phyloP scores from a whole-genome alignment of 2,113 vertebrate genomes.

The Kryptolebias marmoratus region DNA sequence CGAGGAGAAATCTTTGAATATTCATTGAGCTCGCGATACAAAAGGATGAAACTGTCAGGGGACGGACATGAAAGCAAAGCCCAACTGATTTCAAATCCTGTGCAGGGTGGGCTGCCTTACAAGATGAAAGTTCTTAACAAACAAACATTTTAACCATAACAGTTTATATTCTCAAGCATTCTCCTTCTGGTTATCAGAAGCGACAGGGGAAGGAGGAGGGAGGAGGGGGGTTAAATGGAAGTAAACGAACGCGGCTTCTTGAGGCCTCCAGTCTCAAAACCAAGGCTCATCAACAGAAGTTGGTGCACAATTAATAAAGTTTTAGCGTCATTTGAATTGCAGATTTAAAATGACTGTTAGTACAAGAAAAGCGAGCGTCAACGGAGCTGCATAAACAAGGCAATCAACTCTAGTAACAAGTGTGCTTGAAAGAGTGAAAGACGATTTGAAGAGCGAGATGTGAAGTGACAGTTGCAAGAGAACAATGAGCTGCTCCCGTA shows the following conservation, averaged over 20 bases:
- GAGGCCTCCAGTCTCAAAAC: constrained; percentile 68
- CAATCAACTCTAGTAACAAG: constrained; percentile 41
- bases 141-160: constrained; percentile 86
- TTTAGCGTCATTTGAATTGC: constrained; percentile 74
- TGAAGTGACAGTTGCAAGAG: constrained; percentile 65
- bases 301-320: constrained; percentile 75
- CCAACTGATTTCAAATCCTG: constrained; percentile 78
- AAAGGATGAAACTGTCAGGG: constrained; percentile 79
- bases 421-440: constrained; percentile 20
- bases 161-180: constrained; percentile 79
- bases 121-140: constrained; percentile 86
- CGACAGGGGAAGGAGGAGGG: constrained; percentile 53
- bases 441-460: constrained; percentile 39
- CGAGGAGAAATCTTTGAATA: constrained; percentile 82
- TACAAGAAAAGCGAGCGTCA: constrained; percentile 29
- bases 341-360: constrained; percentile 64
- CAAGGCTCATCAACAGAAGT: constrained; percentile 71
- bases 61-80: constrained; percentile 83
- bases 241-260: constrained; percentile 73
- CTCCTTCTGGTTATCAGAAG: constrained; percentile 70
- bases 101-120: constrained; percentile 81
- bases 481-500: constrained; percentile 64
- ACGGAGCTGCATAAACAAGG: constrained; percentile 37
- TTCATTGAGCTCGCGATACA: constrained; percentile 81
- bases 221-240: constrained; percentile 69